Evolutionary conservation across 2,113 vertebrate genomes (phyloP), one percentile per base, ranked within the genome.

Genomic region (Pelvicachromis taeniatus): DNA sequence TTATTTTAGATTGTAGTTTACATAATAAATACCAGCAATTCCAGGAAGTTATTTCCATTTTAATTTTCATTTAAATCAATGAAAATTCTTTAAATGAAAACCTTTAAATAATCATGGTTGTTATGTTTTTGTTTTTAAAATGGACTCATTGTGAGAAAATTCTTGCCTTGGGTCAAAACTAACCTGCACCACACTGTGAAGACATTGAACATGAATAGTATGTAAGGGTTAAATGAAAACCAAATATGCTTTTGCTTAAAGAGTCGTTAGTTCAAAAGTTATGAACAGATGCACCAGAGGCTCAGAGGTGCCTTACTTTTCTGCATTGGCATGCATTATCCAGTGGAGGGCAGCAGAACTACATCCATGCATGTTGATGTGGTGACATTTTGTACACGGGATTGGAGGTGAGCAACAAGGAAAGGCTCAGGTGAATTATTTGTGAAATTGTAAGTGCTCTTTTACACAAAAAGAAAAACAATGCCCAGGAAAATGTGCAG

Each of bases 341-440:
- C 94, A 93, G 59, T 55, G 9, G 94, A 87, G 87, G 87, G 91
- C 89, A 94, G 91, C 88, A 94, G 59, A 86, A 38, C 35, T 55
- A 13, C 90, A 92, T 70, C 8, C 19, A 68, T 54, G n/a, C 11
- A 31, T 17, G 8, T 6, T n/a, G 55, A 42, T n/a, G 42, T 13
- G 4, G 10, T 56, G 63, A 53, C 10, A 59, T 61, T 55, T 80
- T 52, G 19, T 80, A 48, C n/a, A 3, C 19, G 12, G 12, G 2
- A 29, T 84, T 33, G 65, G 40, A 59, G 29, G 77, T 70, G 45
- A 80, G 33, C 10, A 3, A 5, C 4, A 35, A 33, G 17, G 21
- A 63, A 70, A 75, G 77, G 75, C 65, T 58, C 45, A 75, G 19
- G 19, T 77, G 78, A 84, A 40, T 78, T n/a, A 11, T 23, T 14